Base-by-base conservation (phyloP, 1,140 invertebrate species). In the Schmidtea mediterranea region DNA sequence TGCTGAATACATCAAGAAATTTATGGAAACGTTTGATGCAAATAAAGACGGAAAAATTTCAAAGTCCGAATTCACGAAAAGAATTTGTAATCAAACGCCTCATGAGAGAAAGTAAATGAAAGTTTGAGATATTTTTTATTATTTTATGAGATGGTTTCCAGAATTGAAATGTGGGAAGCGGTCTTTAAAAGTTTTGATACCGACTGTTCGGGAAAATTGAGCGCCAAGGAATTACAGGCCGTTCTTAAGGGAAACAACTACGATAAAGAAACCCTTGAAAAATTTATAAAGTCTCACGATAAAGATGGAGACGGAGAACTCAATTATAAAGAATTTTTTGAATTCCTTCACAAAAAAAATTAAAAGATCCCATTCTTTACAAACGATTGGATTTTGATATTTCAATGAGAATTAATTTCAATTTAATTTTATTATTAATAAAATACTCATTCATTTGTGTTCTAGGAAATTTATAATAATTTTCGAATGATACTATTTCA, bases 271-370 rank as follows among this genome's bases (percentile, higher is more conserved):
- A 23, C 40, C 10, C 40, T 41, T 6, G 18, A 41, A 23, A 19
- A 12, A 41, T 41, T 41, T 12, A 19, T 41, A 6, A 19, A 41
- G 40, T 12, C 3, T 6, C 18, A 41, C 40, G 40, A 41, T 12
- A 41, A 41, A 23, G 40, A 41, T 41, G 40, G 40, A 6, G 40
- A 41, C 12, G 40, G 18, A 5, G 40, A 41, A 23, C 40, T 41
- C 18, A 23, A 41, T 12, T 41, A 41, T 12, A 23, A 41, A 23
- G 40, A 41, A 12, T 41, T 41, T 41, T 12, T 41, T 3, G 3
- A 41, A 23, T 41, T 19, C 18, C 3, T 41, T 41, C 40, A 23
- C 3, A 19, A 41, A 19, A 41, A 41, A 10, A 6, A 12, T 6
- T 32, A 32, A 10, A 6, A 3, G 26, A 32, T 6, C 26, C 26